Conservation (phyloP, 2,113 vertebrate species). For the Pterocles burchelli region DNA sequence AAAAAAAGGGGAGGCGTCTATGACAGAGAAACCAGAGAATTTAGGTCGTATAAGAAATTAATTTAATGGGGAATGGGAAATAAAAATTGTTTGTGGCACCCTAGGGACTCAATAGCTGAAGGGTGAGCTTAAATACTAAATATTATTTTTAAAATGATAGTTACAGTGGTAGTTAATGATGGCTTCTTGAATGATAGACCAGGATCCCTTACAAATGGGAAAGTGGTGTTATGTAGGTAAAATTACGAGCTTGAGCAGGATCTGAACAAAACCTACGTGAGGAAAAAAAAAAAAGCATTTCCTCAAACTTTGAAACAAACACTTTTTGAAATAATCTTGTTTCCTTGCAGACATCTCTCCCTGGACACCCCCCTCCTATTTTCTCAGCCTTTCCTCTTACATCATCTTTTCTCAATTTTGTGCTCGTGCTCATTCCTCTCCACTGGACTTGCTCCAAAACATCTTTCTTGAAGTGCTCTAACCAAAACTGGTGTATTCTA, state of each 20-base stretch:
- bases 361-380: background rate
- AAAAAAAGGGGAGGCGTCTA: background rate
- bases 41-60: background rate
- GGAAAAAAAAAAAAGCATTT: background rate
- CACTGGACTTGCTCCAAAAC: background rate
- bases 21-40: background rate
- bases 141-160: background rate
- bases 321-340: background rate
- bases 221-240: background rate
- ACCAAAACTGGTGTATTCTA: background rate
- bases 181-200: background rate
- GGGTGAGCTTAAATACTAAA: background rate
- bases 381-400: background rate
- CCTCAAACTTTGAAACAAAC: background rate
- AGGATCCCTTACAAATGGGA: background rate
- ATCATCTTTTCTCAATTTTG: background rate
- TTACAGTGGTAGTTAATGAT: background rate
- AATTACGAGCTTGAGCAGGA: conserved; percentile 41
- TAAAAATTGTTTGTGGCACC: background rate
- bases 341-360: background rate
- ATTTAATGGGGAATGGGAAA: background rate
- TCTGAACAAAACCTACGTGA: conserved; percentile 6
- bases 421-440: background rate
- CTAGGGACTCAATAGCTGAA: background rate
- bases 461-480: background rate